Evolutionary conservation across 2,797 vertebrate species (phyloP).

Genomic region (Helarctos malayanus): DNA sequence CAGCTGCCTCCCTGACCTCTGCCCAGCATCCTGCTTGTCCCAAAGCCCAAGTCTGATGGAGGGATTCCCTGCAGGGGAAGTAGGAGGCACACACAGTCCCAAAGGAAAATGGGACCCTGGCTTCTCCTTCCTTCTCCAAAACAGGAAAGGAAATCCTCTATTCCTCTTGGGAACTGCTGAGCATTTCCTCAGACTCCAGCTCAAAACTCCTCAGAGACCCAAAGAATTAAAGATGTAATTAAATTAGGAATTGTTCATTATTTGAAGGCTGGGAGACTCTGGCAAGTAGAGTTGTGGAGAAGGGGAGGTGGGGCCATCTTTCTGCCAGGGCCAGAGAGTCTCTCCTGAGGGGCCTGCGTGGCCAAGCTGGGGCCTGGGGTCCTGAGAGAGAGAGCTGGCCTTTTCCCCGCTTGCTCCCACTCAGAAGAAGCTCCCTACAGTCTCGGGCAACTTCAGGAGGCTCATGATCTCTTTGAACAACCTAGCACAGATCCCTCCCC

Average conservation of each 20-base stretch:
- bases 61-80: no score
- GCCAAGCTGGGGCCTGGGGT: not conserved
- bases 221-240: constrained; percentile 80
- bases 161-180: not conserved
- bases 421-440: not conserved
- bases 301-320: not conserved
- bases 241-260: constrained; percentile 78
- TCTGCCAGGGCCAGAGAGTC: not conserved
- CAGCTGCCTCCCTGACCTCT: not conserved
- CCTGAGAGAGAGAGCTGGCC: not conserved
- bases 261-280: constrained; percentile 33
- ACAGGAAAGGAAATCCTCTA: constrained; percentile 5
- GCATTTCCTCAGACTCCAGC: not conserved
- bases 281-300: constrained; percentile 53
- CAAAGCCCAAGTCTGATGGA: not conserved
- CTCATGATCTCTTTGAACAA: not conserved
- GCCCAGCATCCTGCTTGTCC: not conserved
- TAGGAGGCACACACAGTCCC: not conserved
- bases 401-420: no score
- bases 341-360: not conserved
- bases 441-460: not conserved
- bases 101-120: not conserved
- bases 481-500: not conserved
- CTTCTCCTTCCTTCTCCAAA: not conserved
- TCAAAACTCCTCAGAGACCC: constrained; percentile 63